phyloP scores from a whole-genome alignment of 92 coral and sea anemone species.

The Paramuricea clavata region DNA sequence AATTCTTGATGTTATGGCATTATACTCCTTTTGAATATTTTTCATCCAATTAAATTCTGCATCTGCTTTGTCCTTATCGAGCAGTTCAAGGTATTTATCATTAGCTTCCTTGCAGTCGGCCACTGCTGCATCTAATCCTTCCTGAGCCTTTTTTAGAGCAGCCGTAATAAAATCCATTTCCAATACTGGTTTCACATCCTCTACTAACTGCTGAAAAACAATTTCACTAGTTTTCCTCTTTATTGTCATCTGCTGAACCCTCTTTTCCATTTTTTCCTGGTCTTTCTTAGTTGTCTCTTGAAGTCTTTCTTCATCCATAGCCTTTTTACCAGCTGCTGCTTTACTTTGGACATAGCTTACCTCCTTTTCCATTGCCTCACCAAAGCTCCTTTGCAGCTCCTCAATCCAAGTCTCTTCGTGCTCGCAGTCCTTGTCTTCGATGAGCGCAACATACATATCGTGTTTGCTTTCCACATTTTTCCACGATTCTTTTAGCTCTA shows the following conservation, averaged over 20 bases:
- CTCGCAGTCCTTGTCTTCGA: slow-evolving; percentile 2
- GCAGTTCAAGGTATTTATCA: slow-evolving; percentile 29
- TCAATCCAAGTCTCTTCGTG: slow-evolving; percentile 23
- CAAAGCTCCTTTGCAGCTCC: no score
- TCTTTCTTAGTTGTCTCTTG: not conserved
- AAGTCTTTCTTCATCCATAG: slow-evolving; percentile 30
- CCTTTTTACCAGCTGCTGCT: slow-evolving; percentile 43
- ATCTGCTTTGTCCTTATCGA: slow-evolving; percentile 38
- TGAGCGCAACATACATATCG: slow-evolving; percentile 23
- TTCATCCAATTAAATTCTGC: slow-evolving; percentile 63
- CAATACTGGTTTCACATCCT: not conserved
- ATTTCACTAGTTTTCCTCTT: not conserved
- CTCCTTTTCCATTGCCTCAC: no score
- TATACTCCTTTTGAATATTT: slow-evolving; percentile 58
- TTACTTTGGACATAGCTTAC: slow-evolving; percentile 34
- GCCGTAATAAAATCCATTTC: not conserved
- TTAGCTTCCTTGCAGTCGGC: slow-evolving; percentile 60
- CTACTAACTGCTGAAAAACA: not conserved
- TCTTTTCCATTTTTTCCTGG: not conserved
- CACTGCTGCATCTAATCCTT: slow-evolving; percentile 54
- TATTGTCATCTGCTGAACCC: not conserved
- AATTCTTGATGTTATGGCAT: slow-evolving; percentile 23
- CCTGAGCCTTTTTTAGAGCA: slow-evolving; percentile 29
- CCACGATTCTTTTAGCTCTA: slow-evolving; percentile 32
- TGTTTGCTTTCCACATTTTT: slow-evolving; percentile 25